Base-by-base conservation (phyloP, 2,888 invertebrate species). In the Megalurothrips usitatus region DNA sequence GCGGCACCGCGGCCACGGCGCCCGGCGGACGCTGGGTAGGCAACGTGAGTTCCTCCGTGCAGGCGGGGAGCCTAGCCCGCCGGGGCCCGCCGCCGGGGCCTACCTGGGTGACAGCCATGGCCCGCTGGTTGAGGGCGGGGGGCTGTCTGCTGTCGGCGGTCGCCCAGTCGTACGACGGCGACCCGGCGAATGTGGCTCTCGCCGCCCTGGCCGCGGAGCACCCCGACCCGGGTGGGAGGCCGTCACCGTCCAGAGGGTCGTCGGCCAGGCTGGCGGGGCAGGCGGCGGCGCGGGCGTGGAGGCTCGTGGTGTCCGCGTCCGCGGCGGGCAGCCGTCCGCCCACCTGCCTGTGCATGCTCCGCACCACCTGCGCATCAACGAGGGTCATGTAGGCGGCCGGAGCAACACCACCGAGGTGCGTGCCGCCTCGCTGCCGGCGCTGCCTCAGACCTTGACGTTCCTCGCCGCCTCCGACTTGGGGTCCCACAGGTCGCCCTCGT, bases 401-500 rank as follows among this genome's bases (percentile, higher is more conserved):
- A 9, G 52, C 52, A 10, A n/a, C n/a, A n/a, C n/a, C n/a, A n/a
- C 49, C 10, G 63, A 3, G 63, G 58, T 17, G 58, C 6, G 8
- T 23, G 23, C 26, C 23, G 19, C 63, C 63, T 49, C 9, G 63
- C 23, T n/a, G 23, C n/a, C 2, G 3, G 1, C 1, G 23, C 23
- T 9, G 23, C 9, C 8, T 17, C 26, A 11, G 11, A 75, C 68
- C 68, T 75, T 23, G 68, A 87, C 82, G 84, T 85, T 80, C 85
- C 82, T 34, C 11, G 17, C 17, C 17, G 80, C 80, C 1, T 85
- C 86, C 9, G 85, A 85, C 14, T 84, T 83, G 43, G 80, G 80
- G n/a, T 86, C 84, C 85, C 86, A 87, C 10, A 87, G 84, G 83
- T 87, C 85, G 10, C 85, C 86, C 81, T 84, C 85, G 83, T 87